Evolutionary conservation across 92 coral and sea anemone species (phyloP).

Genomic region (Zoanthus sociatus): DNA sequence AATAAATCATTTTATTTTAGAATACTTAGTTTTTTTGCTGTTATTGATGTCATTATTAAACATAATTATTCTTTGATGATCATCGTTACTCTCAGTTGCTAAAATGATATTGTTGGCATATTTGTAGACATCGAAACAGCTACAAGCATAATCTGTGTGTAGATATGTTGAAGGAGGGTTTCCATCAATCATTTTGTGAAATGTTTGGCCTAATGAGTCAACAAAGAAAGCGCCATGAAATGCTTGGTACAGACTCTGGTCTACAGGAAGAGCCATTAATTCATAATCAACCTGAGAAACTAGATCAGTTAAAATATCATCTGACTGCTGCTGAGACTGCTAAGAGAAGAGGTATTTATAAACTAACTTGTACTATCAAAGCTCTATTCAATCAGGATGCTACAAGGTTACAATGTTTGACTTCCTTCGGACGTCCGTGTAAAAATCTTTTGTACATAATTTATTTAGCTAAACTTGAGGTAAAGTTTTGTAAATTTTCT

Average conservation of each 20-base stretch:
- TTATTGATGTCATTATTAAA: too few relatives aligned
- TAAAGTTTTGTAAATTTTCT: too few relatives aligned
- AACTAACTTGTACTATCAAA: not conserved
- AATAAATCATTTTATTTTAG: too few relatives aligned
- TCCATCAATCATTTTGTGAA: conserved; percentile 95
- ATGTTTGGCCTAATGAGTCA: conserved; percentile 88
- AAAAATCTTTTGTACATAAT: too few relatives aligned
- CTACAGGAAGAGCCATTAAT: conserved; percentile 81
- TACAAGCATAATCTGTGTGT: conserved; percentile 97
- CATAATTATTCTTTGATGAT: too few relatives aligned
- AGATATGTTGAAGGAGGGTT: conserved; percentile 98
- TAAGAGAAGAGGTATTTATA: conserved; percentile 80
- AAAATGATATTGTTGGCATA: too few relatives aligned
- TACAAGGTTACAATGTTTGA: too few relatives aligned
- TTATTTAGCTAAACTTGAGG: too few relatives aligned
- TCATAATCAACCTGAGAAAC: conserved; percentile 87
- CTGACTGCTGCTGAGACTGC: conserved; percentile 95
- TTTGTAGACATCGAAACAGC: conserved; percentile 85
- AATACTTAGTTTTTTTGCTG: too few relatives aligned
- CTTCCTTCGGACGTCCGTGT: too few relatives aligned
- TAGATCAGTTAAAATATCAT: conserved; percentile 88
- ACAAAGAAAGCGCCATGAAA: conserved; percentile 77
- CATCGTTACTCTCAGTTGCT: too few relatives aligned
- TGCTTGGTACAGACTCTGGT: conserved; percentile 87
- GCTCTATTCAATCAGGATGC: too few relatives aligned